Evolutionary conservation across 2,797 vertebrate genomes (phyloP).

Genomic region (Capromys pilorides): DNA sequence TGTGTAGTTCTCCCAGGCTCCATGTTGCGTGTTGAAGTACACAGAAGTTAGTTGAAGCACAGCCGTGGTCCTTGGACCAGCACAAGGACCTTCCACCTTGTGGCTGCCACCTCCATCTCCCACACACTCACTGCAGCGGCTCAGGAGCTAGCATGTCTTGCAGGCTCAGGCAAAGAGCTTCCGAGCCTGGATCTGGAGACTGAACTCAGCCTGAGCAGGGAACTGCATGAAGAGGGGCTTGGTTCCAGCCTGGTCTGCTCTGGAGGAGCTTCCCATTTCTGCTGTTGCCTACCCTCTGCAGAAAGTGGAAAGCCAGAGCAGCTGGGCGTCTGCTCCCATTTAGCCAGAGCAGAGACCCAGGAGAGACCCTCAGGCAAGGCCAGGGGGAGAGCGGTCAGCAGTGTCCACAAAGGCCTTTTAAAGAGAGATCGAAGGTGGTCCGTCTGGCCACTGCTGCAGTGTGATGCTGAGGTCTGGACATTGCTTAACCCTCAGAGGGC

Average conservation of each 20-base stretch:
- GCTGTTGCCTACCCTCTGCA: rapidly evolving
- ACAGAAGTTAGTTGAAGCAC: neutral
- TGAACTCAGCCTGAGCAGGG: too few species aligned
- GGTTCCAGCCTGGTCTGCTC: neutral
- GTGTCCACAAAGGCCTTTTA: neutral
- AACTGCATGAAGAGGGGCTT: neutral
- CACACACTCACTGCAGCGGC: neutral
- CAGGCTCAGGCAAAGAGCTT: neutral
- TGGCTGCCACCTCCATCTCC: rapidly evolving
- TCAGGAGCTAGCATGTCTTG: neutral
- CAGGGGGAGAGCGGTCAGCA: rapidly evolving
- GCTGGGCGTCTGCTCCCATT: neutral
- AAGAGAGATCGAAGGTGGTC: neutral
- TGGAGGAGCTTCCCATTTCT: neutral
- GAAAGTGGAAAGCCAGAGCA: neutral
- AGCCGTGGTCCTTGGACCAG: rapidly evolving
- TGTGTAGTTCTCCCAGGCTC: rapidly evolving
- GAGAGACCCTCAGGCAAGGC: neutral
- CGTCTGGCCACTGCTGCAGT: rapidly evolving
- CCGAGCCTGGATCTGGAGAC: neutral
- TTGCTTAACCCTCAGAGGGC: neutral
- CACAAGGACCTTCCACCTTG: too few species aligned
- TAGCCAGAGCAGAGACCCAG: neutral
- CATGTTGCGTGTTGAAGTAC: neutral
- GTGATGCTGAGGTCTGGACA: too few species aligned